Evolutionary conservation across 2,113 vertebrate genomes (phyloP).

Genomic region (Meles meles): DNA sequence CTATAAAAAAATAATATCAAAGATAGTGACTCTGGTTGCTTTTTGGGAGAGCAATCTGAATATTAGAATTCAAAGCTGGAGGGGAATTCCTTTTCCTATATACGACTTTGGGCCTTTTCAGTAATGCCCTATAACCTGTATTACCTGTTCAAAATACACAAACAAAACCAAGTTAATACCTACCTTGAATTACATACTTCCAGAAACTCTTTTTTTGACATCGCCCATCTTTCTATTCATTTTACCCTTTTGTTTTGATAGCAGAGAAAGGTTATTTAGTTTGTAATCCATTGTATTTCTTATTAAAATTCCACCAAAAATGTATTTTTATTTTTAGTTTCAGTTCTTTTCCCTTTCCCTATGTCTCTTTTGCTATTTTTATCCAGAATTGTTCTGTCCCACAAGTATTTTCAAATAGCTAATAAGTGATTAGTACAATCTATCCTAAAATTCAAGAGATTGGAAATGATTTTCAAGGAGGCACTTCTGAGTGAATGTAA

Average conservation of each 20-base stretch:
- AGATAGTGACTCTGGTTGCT: background rate
- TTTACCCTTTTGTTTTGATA: background rate
- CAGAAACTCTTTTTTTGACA: background rate
- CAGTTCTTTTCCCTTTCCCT: background rate
- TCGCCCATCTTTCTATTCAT: background rate
- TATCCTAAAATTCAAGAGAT: slow-evolving; percentile 57
- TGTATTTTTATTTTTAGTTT: background rate
- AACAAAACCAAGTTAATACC: background rate
- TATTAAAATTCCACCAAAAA: background rate
- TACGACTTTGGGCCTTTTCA: background rate
- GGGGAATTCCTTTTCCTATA: background rate
- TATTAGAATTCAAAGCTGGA: background rate
- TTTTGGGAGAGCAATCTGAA: background rate
- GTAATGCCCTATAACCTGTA: background rate
- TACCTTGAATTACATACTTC: background rate
- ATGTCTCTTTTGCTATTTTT: slow-evolving; percentile 29
- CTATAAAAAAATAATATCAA: slow-evolving; percentile 9
- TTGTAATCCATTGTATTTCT: background rate
- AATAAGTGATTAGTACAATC: slow-evolving; percentile 32
- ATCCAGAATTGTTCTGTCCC: background rate
- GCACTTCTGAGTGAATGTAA: slow-evolving; percentile 29
- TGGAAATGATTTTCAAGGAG: slow-evolving; percentile 61
- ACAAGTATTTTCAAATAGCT: slow-evolving; percentile 29
- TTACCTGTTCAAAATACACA: background rate
- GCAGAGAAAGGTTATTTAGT: background rate